Percentiles rank a stretch among this genome's conserved stretches.
Conservation (phyloP, 2,888 invertebrate species). For the Brachynemurus nebulosus region DNA sequence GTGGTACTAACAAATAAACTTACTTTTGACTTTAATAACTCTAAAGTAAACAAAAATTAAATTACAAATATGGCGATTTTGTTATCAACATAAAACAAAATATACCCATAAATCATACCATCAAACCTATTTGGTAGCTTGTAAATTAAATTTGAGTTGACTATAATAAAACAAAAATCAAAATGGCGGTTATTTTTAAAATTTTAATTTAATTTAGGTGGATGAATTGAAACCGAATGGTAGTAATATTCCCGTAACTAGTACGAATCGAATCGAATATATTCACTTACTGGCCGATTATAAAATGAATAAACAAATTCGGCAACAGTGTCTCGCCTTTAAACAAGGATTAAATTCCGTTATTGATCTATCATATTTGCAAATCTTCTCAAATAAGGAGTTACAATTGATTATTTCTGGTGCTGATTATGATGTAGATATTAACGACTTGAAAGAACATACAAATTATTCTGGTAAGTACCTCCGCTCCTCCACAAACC, state of each 20-base stretch:
- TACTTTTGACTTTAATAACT: no score
- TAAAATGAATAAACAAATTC: conserved; percentile 82
- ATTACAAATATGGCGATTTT: no score
- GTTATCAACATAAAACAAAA: neutral
- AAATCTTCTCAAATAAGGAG: conserved; percentile 89
- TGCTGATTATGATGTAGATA: conserved; percentile 84
- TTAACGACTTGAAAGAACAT: conserved; percentile 71
- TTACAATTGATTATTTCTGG: conserved; percentile 95
- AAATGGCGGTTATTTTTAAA: neutral
- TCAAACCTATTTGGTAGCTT: no score
- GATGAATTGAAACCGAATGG: conserved; percentile 88
- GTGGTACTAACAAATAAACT: no score
- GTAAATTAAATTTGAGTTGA: no score
- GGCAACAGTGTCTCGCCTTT: conserved; percentile 76
- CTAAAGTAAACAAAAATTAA: no score
- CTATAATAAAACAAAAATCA: no score
- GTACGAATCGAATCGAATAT: conserved; percentile 89
- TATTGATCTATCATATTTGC: conserved; percentile 82
- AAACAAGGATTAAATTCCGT: conserved; percentile 83
- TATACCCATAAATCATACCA: neutral
- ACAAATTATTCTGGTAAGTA: conserved; percentile 71
- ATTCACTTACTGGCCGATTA: conserved; percentile 93
- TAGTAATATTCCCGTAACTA: conserved; percentile 77
- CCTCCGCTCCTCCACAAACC: neutral
- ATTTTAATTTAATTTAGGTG: conserved; percentile 35